These are phyloP conservation scores for Drosophila infuscata DNA, from an alignment of 2,888 invertebrate species.

Conservation along the genomic window DNA sequence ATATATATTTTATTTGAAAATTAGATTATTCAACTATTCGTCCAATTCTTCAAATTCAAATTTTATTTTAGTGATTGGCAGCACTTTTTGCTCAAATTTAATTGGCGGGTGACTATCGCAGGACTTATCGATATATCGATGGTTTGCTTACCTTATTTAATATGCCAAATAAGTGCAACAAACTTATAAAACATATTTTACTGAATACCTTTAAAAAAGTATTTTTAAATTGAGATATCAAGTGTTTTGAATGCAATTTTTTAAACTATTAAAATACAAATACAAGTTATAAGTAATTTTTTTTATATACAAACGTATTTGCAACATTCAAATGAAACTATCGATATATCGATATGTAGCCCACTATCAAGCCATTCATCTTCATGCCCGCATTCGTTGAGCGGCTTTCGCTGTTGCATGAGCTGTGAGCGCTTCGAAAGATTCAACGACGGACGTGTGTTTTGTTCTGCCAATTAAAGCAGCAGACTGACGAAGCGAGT, in stretches of 20 bases:
- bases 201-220: neutral
- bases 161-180: neutral
- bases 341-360: conserved; percentile 28
- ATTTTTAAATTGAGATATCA: neutral
- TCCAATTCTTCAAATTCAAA: neutral
- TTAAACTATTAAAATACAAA: neutral
- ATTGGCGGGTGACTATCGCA: conserved; percentile 5
- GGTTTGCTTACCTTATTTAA: accelerated
- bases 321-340: conserved; percentile 11
- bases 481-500: conserved; percentile 24
- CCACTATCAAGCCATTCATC: conserved; percentile 29
- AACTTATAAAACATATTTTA: neutral
- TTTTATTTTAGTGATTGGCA: conserved; percentile 29
- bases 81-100: conserved; percentile 32
- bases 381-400: conserved; percentile 65
- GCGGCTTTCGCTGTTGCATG: conserved; percentile 78
- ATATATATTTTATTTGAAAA: neutral
- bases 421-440: conserved; percentile 50
- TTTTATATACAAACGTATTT: neutral
- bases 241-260: neutral
- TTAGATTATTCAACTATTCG: neutral
- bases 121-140: conserved; percentile 7
- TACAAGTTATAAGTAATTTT: neutral
- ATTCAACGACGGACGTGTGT: neutral
- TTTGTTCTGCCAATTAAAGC: conserved; percentile 31